phyloP scores from a whole-genome alignment of 2,113 vertebrate genomes.

The Campylomormyrus tamandua region DNA sequence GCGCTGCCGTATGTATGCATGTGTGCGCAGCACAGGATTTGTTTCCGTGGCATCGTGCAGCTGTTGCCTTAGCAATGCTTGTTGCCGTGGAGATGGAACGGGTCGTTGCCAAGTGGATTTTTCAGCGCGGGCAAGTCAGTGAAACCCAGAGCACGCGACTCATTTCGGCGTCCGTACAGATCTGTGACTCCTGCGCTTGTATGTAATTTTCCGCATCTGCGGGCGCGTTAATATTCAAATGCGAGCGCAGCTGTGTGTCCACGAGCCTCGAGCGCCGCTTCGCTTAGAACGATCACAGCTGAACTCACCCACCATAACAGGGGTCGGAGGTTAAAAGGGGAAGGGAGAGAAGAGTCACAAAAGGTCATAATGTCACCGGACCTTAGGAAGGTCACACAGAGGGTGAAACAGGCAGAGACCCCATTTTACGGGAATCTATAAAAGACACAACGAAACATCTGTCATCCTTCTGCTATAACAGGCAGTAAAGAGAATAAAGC shows the following conservation, averaged over 20 bases:
- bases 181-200: not conserved
- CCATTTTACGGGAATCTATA: not conserved
- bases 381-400: too few relatives aligned
- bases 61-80: conserved; percentile 67
- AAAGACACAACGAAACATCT: not conserved
- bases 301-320: not conserved
- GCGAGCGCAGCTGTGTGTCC: not conserved
- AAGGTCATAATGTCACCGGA: not conserved
- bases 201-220: conserved; percentile 12
- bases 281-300: not conserved
- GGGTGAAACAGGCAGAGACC: not conserved
- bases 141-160: not conserved
- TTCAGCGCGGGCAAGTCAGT: conserved; percentile 26
- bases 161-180: not conserved
- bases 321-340: conserved; percentile 2
- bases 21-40: conserved; percentile 21
- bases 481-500: not conserved
- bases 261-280: not conserved
- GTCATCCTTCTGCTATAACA: not conserved
- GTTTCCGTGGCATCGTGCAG: conserved; percentile 61
- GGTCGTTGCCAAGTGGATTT: conserved; percentile 55
- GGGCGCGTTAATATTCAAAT: conserved; percentile 12
- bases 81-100: conserved; percentile 63
- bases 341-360: not conserved
- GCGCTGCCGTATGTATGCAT: too few relatives aligned